A percentile compares a stretch with the other conserved stretches of the same genome.
Evolutionary conservation across 2,113 vertebrate genomes (phyloP).

Genomic region (Perognathus longimembris): DNA sequence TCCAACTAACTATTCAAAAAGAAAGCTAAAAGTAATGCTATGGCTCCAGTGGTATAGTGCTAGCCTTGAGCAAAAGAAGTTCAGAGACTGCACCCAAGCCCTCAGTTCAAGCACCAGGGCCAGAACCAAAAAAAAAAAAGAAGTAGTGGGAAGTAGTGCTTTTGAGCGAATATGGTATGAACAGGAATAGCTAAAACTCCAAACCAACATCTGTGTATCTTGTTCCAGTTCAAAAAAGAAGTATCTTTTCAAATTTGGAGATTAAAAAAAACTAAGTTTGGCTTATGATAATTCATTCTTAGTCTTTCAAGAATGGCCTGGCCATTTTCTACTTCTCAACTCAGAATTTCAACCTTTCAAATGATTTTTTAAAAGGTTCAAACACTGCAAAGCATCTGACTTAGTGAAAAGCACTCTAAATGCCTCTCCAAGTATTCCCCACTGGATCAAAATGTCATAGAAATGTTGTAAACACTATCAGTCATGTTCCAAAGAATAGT

Average conservation of each 20-base stretch:
- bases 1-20: too few relatives aligned
- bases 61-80: too few relatives aligned
- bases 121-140: too few relatives aligned
- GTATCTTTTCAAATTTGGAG: constrained; percentile 28
- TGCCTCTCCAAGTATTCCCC: constrained; percentile 72
- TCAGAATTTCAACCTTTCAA: constrained; percentile 67
- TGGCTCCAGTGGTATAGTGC: too few relatives aligned
- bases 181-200: constrained; percentile 21
- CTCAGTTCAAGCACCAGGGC: too few relatives aligned
- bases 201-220: constrained; percentile 1
- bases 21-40: too few relatives aligned
- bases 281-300: constrained; percentile 50
- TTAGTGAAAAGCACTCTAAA: constrained; percentile 76
- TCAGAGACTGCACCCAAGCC: too few relatives aligned
- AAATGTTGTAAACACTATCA: constrained; percentile 68
- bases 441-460: constrained; percentile 74
- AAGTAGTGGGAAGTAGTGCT: not conserved
- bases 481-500: constrained; percentile 77
- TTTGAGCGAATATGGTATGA: not conserved
- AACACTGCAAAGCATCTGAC: constrained; percentile 66
- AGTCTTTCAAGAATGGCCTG: constrained; percentile 58
- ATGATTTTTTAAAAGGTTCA: constrained; percentile 67
- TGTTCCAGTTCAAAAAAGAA: constrained; percentile 1
- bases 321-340: constrained; percentile 65
- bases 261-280: constrained; percentile 40